Evolutionary conservation across 1,140 invertebrate species (phyloP), one percentile per base, ranked within the genome.

Genomic region (Cotesia glomerata): DNA sequence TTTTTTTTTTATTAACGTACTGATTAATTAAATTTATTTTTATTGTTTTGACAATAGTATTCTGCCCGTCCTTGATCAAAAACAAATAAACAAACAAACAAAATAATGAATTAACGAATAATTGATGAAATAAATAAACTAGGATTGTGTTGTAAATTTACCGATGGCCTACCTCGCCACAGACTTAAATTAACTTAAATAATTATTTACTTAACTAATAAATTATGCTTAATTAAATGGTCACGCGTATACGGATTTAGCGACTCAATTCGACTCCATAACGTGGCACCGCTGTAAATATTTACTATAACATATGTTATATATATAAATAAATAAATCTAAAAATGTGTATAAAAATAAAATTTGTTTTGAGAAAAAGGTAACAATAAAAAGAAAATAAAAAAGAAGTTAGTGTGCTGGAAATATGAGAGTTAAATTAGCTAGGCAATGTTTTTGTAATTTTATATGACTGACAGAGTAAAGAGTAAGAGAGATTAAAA

Each of bases 381-480:
- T 36, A 75, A 66, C 49, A 32, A 36, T 71, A 16, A 61, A 36
- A 66, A 59, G 36, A 26, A 51, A 72, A 39, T 59, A 49, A 49
- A n/a, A 4, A 14, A 52, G 34, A 64, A 54, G 64, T 36, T 32
- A 54, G 58, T 58, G 16, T 14, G 35, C 45, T 13, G 36, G 52
- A 52, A 66, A 39, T 69, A 72, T 35, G 62, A 72, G 52, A 70
- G 39, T 45, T 45, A 45, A 70, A 77, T 78, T 84, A 84, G 83
- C 79, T 84, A 84, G 83, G 81, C 80, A 82, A 82, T 83, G 82
- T 84, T 84, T 26, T 84, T 83, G 77, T 84, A 83, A 84, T 83
- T 84, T 84, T 84, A 84, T 84, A 84, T 82, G 79, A 62, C 35
- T 51, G 73, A 71, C 76, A 77, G 71, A 26, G 26, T 26, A 26